Conservation (phyloP, 2,113 vertebrate genomes). For the Zapus hudsonius region DNA sequence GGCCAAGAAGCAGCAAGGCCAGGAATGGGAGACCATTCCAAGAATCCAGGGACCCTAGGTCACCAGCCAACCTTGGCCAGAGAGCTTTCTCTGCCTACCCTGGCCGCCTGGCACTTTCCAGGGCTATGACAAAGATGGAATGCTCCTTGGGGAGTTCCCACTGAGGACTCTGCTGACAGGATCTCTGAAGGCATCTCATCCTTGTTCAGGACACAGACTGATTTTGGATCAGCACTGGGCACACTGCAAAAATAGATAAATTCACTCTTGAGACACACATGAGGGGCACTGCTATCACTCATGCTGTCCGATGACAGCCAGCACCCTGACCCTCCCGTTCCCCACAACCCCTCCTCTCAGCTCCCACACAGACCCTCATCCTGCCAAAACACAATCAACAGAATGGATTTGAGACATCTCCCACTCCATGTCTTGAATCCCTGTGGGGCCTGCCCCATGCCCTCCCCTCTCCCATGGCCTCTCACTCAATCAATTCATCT, state of each 20-base stretch:
- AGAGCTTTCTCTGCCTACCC: neutral
- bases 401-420: constrained; percentile 49
- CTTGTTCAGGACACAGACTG: neutral
- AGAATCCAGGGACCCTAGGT: neutral
- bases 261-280: neutral
- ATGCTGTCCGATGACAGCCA: neutral
- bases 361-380: constrained; percentile 9
- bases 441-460: constrained; percentile 68
- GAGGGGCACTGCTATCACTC: constrained; percentile 18
- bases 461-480: constrained; percentile 33
- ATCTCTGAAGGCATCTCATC: constrained; percentile 51
- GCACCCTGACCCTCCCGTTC: neutral
- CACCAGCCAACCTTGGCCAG: neutral
- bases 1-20: neutral
- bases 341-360: neutral
- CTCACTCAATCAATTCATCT: constrained; percentile 79
- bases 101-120: neutral
- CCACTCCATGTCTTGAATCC: constrained; percentile 66
- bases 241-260: constrained; percentile 28
- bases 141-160: neutral
- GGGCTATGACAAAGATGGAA: constrained; percentile 36
- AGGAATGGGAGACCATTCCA: neutral
- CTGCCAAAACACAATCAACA: constrained; percentile 40
- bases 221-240: constrained; percentile 36
- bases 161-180: constrained; percentile 1